phyloP scores from a whole-genome alignment of 2,113 vertebrate genomes.

The Corythaixoides concolor region DNA sequence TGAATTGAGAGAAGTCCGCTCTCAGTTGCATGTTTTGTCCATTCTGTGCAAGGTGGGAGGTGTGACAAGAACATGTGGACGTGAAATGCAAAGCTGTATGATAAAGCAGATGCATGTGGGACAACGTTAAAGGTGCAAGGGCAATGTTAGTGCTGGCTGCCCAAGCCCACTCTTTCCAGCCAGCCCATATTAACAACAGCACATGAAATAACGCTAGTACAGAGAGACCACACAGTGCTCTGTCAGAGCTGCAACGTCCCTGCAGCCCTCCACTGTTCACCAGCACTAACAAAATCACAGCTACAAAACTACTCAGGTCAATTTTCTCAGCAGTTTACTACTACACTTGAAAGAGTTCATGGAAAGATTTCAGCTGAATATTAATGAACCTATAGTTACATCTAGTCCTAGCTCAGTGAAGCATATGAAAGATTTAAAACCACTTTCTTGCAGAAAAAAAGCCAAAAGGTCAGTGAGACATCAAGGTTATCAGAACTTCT shows the following conservation, averaged over 20 bases:
- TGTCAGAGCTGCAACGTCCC: neutral
- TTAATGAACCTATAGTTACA: neutral
- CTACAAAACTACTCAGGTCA: neutral
- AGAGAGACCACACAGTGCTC: neutral
- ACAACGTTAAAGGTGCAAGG: neutral
- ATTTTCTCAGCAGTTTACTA: neutral
- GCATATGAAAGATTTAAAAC: conserved; percentile 1
- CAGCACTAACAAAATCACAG: neutral
- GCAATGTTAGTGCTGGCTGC: neutral
- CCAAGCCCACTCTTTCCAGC: neutral
- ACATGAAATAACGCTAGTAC: neutral
- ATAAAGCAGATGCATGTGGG: neutral
- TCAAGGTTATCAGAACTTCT: neutral
- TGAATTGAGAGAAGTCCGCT: neutral
- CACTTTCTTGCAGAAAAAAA: neutral
- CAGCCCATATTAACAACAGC: neutral
- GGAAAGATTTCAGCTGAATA: neutral
- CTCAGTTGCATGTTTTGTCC: neutral
- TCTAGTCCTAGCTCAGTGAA: neutral
- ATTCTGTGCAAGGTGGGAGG: neutral
- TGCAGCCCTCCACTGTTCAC: neutral
- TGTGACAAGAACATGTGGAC: neutral
- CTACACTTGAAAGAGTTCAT: neutral
- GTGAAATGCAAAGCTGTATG: neutral
- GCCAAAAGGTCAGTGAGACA: neutral